Evolutionary conservation across 2,797 vertebrate genomes (phyloP), one percentile per base, ranked within the genome.

Genomic region (Vireo griseus): DNA sequence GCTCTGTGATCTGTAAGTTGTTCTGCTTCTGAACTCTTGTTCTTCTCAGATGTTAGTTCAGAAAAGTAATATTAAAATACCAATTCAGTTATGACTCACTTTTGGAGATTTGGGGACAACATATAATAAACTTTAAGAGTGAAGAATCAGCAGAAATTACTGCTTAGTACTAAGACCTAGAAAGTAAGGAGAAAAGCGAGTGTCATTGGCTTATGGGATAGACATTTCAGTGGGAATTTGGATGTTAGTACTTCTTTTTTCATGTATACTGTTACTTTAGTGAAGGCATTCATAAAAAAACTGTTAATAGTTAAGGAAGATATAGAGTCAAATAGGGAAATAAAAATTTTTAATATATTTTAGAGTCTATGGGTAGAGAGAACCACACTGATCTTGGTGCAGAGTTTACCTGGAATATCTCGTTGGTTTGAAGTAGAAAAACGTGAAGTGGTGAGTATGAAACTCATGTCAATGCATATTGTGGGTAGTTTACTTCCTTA

Each of bases 351-450:
- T 94, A 91, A 2, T 96, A 9, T 97, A 77, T 95, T 90, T 5
- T 73, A 99, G 99, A 99, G 99, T 93, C 97, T 99, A 10, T 99
- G 99, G 99, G 99, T 99, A 95, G 99, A 99, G 97, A 98, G 99
- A 90, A 99, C 99, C 2, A 99, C 99, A 2, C 95, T 99, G 94
- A 99, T 99, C 54, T 97, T 99, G 97, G 99, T 99, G 63, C 99
- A 99, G 98, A 99, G 99, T 97, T 98, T 99, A 52, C 99, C 99
- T 39, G 99, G 99, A 90, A 99, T 99, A 95, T 99, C 99, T 35
- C 99, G 99, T 96, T 99, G 99, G 99, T 99, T 99, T 91, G 99
- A 99, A 97, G 99, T 99, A 95, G 99, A 99, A 92, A 99, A 99
- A 92, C 98, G 98, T 90, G 99, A 99, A 97, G 98, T 99, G 98